Percentiles rank a stretch among this genome's conserved stretches.
phyloP scores from a whole-genome alignment of 1,140 invertebrate genomes.

The Drosophila malerkotliana region DNA sequence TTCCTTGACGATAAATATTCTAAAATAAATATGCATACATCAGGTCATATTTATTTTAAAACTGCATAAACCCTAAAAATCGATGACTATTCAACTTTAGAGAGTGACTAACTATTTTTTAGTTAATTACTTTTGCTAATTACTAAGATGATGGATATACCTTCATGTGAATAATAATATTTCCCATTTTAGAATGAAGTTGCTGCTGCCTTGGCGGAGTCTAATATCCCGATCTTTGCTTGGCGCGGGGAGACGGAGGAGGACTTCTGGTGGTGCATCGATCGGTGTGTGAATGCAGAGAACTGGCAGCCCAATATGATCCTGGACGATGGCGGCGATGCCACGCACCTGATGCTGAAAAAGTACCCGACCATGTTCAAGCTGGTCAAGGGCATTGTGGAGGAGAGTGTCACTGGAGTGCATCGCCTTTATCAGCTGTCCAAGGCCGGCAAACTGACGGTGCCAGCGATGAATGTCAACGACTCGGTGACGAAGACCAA shows the following conservation, averaged over 20 bases:
- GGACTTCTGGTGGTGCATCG: slow-evolving; percentile 99
- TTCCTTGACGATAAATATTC: not conserved
- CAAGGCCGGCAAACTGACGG: slow-evolving; percentile 96
- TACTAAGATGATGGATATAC: too few species aligned
- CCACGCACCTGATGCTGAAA: slow-evolving; percentile 98
- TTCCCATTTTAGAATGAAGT: slow-evolving; percentile 92
- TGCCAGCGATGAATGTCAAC: slow-evolving; percentile 99
- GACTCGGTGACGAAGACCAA: slow-evolving; percentile 99
- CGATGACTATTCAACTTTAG: not conserved
- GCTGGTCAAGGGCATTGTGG: slow-evolving; percentile 98
- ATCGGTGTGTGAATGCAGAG: slow-evolving; percentile 95
- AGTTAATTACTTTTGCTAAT: not conserved
- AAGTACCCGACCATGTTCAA: slow-evolving; percentile 98
- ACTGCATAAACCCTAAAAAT: too few species aligned
- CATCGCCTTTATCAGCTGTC: slow-evolving; percentile 98
- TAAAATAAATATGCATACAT: not conserved
- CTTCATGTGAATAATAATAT: not conserved
- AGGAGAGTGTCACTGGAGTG: slow-evolving; percentile 98
- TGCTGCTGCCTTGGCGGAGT: slow-evolving; percentile 96
- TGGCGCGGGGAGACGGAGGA: slow-evolving; percentile 98
- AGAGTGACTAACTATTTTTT: not conserved
- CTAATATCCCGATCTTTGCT: slow-evolving; percentile 95
- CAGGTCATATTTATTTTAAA: not conserved
- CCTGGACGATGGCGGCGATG: slow-evolving; percentile 98
- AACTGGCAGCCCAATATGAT: slow-evolving; percentile 99